Evolutionary conservation across 2,797 vertebrate species (phyloP).

Genomic region (Pangasius djambal): DNA sequence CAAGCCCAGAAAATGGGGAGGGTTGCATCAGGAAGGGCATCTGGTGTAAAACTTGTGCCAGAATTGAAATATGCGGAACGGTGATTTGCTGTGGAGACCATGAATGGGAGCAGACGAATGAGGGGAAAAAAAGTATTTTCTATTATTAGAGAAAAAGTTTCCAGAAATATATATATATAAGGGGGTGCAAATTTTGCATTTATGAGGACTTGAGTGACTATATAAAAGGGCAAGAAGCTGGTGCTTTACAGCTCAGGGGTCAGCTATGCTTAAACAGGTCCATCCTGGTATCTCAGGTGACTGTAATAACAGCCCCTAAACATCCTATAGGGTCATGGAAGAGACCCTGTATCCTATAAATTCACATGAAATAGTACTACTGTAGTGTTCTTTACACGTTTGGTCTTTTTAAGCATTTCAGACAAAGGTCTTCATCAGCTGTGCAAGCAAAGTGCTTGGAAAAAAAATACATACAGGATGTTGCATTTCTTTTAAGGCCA

Average conservation of each 20-base stretch:
- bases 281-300: constrained; percentile 19
- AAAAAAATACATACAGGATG: background rate
- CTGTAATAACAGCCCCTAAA: background rate
- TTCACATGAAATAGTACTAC: background rate
- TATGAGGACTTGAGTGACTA: background rate
- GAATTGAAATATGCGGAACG: too few relatives aligned
- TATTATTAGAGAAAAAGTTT: background rate
- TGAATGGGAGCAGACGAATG: too few relatives aligned
- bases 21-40: too few relatives aligned
- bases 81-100: too few relatives aligned
- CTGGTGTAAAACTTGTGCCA: too few relatives aligned
- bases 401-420: background rate
- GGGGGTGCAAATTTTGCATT: background rate
- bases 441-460: background rate
- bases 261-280: constrained; percentile 16
- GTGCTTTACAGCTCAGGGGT: constrained; percentile 29
- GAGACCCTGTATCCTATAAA: constrained; percentile 7
- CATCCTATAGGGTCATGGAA: background rate
- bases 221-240: background rate
- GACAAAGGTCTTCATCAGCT: background rate
- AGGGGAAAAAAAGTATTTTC: background rate
- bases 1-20: too few relatives aligned
- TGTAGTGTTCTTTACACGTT: background rate
- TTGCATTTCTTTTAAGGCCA: background rate
- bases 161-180: background rate